These are phyloP conservation scores for Ramphastos sulfuratus DNA, from an alignment of 2,113 vertebrate species.

Conservation along the genomic window DNA sequence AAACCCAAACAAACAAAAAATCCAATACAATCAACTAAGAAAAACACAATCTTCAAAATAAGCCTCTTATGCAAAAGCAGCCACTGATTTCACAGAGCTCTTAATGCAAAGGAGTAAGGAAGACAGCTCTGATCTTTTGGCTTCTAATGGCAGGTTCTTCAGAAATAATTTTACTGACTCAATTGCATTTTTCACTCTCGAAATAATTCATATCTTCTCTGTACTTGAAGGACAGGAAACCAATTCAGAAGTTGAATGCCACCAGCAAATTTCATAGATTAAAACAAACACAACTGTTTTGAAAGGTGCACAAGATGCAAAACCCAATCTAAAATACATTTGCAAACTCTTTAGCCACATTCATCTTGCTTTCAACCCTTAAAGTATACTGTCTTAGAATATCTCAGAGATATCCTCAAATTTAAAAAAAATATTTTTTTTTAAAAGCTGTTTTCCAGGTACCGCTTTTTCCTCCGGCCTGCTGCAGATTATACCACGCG, in stretches of 20 bases:
- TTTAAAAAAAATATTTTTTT: background rate
- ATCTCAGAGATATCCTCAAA: no score
- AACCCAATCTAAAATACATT: background rate
- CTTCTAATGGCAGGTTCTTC: background rate
- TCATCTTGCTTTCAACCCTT: background rate
- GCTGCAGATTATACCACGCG: fast-evolving
- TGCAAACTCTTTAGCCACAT: background rate
- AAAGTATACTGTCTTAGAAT: fast-evolving
- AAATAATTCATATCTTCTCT: background rate
- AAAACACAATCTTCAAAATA: background rate
- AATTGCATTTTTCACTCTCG: background rate
- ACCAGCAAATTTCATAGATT: fast-evolving
- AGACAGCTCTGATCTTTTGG: background rate
- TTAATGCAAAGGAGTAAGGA: background rate
- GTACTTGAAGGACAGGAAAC: background rate
- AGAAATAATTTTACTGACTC: background rate
- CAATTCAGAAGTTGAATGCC: background rate
- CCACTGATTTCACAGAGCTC: background rate
- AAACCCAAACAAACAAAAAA: background rate
- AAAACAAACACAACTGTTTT: background rate
- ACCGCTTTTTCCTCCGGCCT: background rate
- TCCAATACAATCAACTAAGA: background rate
- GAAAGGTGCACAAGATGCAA: background rate
- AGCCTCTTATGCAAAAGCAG: background rate
- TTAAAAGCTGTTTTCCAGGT: background rate